Base-by-base conservation (phyloP, 2,888 invertebrate species). In the Tricholauxania praeusta region DNA sequence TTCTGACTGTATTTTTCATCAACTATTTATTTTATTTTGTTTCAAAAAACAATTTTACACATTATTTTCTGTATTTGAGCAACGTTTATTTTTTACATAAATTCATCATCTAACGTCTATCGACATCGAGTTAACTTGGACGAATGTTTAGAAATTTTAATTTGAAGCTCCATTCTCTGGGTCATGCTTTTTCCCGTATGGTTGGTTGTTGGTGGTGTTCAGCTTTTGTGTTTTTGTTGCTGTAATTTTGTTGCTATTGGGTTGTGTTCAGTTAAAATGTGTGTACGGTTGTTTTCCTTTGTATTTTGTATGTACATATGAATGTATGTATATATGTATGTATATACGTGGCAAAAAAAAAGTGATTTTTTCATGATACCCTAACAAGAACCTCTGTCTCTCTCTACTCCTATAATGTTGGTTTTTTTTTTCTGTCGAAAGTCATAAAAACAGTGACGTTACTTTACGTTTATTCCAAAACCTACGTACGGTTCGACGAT, bases 71-170 rank as follows among this genome's bases (percentile, higher is more conserved):
- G 60, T 28, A 60, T 60, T 28, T 60, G 60, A n/a, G 32, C 10
- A 28, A 60, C 32, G 28, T 28, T 28, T 22, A 15, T 14, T 32
- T 28, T 32, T 4, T 39, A 28, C 60, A 60, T 28, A 60, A 22
- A 60, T 57, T 49, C 64, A 59, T 55, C 47, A 39, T 39, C 39
- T 39, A 60, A 72, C 75, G 72, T 75, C 75, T 66, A 62, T 70
- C 73, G 72, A 52, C 75, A 66, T 32, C 70, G 75, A 74, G 68
- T 70, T 64, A 69, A 74, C 73, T 70, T 72, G 62, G 53, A 71
- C 67, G 70, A 75, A 73, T 75, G 75, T 72, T 57, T 68, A 17
- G 52, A 71, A 71, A 71, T 63, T 32, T 64, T 64, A 53, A 53
- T 47, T 66, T 12, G 53, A 39, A n/a, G 51, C 64, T 53, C n/a